Base-by-base conservation (phyloP, 2,113 vertebrate species). In the Hemibagrus wyckioides region DNA sequence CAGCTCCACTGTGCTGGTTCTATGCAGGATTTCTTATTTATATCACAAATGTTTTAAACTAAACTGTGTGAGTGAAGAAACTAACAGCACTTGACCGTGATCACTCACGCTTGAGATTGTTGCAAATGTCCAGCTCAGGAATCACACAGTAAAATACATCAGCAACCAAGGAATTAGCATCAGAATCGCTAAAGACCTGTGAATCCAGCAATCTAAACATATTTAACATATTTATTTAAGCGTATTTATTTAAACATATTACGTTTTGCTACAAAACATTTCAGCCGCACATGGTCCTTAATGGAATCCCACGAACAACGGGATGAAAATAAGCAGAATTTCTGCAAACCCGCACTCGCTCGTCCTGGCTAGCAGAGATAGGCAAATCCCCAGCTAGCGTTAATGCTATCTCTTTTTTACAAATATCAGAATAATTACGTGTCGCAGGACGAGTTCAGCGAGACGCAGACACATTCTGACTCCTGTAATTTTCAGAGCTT, bases 381-480 rank as follows among this genome's bases (percentile, higher is more conserved):
- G 92, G 93, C 93, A 94, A 94, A 94, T 94, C 52, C 93, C 92
- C 92, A 93, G 82, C 85, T 89, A 91, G 93, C 91, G 93, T 93
- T 94, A 94, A 92, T 92, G 92, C 88, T 92, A 94, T 94, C 92
- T 93, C 88, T 89, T 90, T 94, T 92, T 88, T 93, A 90, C 91
- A 93, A 93, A 93, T 95, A 94, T 94, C 90, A 91, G 90, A 92
- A 95, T 92, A 92, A 94, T 94, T 86, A 89, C 50, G 89, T 86
- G 54, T 90, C 25, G 86, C 81, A 91, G 88, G 89, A 83, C 84
- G 87, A 89, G 90, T 83, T 21, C 10, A 5, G 8, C 0, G 91
- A 77, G 95, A 88, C 79, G 56, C 59, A 80, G 91, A 92, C 91
- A 93, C 91, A 92, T 92, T 95, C 91, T 92, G 93, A 89, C 88